Conservation (phyloP, 1,140 invertebrate species). For the Magallana angulata region DNA sequence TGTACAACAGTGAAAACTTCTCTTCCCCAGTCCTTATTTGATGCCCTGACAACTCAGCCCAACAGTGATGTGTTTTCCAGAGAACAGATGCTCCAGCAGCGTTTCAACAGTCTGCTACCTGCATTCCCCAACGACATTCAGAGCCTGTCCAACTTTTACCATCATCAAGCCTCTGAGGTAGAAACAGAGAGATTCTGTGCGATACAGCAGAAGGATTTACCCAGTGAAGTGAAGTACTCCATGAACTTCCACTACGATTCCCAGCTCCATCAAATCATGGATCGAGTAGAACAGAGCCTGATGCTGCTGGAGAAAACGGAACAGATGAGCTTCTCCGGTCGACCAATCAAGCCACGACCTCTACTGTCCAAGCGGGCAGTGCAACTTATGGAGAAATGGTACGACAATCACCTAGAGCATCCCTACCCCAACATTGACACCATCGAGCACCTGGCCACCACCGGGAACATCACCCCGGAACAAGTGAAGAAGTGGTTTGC, state of each 20-base stretch:
- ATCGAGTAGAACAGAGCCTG: conserved; percentile 59
- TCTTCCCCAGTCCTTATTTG: conserved; percentile 42
- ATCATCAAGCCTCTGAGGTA: conserved; percentile 53
- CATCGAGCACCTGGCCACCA: conserved; percentile 41
- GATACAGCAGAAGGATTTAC: conserved; percentile 32
- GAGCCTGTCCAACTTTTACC: conserved; percentile 55
- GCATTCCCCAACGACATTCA: conserved; percentile 47
- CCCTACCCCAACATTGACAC: conserved; percentile 55
- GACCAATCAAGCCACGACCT: conserved; percentile 51
- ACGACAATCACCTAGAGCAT: conserved; percentile 55
- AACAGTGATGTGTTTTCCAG: conserved; percentile 49
- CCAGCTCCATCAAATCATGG: conserved; percentile 61
- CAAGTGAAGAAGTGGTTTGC: conserved; percentile 66
- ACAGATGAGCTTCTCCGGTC: not conserved
- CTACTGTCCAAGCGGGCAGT: conserved; percentile 54
- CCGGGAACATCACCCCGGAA: conserved; percentile 48
- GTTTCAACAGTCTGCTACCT: conserved; percentile 37
- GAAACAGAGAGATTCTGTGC: conserved; percentile 56
- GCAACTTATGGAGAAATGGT: conserved; percentile 59
- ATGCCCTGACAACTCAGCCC: conserved; percentile 54
- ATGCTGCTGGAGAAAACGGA: conserved; percentile 48
- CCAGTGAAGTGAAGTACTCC: conserved; percentile 41
- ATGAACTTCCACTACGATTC: conserved; percentile 58
- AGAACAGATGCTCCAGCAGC: conserved; percentile 49
- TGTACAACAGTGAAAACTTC: not conserved